Base-by-base conservation (phyloP, 2,888 invertebrate genomes). In the Glyphotaelius pellucidus region DNA sequence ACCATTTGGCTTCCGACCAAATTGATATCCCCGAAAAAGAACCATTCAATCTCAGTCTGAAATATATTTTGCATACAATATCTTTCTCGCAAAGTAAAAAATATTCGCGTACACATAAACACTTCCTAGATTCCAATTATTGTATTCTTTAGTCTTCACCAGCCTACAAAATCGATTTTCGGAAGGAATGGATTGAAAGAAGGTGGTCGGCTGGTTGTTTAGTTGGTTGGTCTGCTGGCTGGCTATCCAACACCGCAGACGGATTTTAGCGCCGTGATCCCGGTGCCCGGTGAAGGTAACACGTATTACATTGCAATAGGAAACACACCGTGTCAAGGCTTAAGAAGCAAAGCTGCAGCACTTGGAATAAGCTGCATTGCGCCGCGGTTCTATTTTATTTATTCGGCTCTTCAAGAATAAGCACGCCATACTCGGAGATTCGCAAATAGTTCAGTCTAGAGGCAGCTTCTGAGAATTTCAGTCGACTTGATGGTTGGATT, bases 311-410 rank as follows among this genome's bases (percentile, higher is more conserved):
- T 67, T 25, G 52, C 52, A 67, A 67, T 25, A 7, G 19, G 19
- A 19, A 88, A 31, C 32, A 35, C 80, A 35, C 30, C 47, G 88
- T 88, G 88, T 88, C 88, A 88, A 79, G 79, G 86, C 42, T 86
- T 42, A 30, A n/a, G 30, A 19, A 30, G 31, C 80, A 32, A 83
- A 38, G 67, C 52, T 67, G 52, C 52, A 67, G 52, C 15, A 35
- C 25, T 38, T 88, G 52, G n/a, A 31, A 67, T 79, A 88, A 88
- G 79, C 88, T 88, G 88, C 88, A 88, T 35, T 88, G 88, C 88
- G 88, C 88, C 19, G 14, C 88, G n/a, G 67, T 32, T 32, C 42
- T 47, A 2, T 1, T 47, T 67, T n/a, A 85, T 67, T 67, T 25
- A 67, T 25, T 67, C 25, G 7, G 15, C 85, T 35, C 83, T 83